Evolutionary conservation across 2,797 vertebrate species (phyloP).

Genomic region (Mus caroli): DNA sequence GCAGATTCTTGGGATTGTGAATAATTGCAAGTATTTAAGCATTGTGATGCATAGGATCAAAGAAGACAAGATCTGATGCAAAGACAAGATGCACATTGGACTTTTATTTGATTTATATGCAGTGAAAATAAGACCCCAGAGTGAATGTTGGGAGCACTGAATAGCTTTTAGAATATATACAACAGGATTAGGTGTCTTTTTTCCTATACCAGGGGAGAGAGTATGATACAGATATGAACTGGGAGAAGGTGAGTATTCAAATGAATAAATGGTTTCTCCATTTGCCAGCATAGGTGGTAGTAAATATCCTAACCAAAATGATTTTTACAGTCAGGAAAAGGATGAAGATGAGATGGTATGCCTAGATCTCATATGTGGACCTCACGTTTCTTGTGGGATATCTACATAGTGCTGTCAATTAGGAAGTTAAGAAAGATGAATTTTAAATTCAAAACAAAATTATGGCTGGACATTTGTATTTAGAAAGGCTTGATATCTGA

Average conservation of each 20-base stretch:
- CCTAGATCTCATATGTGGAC: not conserved
- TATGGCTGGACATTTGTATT: not conserved
- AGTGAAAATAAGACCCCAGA: not conserved
- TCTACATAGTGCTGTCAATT: not conserved
- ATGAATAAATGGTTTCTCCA: not conserved
- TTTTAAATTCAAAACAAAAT: not conserved
- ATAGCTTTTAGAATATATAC: not conserved
- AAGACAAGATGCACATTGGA: not conserved
- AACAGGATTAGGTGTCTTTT: not conserved
- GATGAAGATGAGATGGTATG: not conserved
- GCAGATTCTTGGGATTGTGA: slow-evolving; percentile 25
- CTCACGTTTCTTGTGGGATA: not conserved
- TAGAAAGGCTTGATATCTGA: not conserved
- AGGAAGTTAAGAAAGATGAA: not conserved
- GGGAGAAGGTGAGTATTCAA: not conserved
- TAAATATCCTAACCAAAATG: not conserved
- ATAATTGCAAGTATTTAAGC: slow-evolving; percentile 25
- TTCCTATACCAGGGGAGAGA: no score
- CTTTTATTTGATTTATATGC: slow-evolving; percentile 26
- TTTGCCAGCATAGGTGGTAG: not conserved
- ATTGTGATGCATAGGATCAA: not conserved
- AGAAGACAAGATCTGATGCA: not conserved
- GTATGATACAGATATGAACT: not conserved
- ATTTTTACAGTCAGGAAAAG: not conserved
- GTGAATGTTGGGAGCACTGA: not conserved